Base-by-base conservation (phyloP, 2,888 invertebrate species). In the Augiades crinisus region DNA sequence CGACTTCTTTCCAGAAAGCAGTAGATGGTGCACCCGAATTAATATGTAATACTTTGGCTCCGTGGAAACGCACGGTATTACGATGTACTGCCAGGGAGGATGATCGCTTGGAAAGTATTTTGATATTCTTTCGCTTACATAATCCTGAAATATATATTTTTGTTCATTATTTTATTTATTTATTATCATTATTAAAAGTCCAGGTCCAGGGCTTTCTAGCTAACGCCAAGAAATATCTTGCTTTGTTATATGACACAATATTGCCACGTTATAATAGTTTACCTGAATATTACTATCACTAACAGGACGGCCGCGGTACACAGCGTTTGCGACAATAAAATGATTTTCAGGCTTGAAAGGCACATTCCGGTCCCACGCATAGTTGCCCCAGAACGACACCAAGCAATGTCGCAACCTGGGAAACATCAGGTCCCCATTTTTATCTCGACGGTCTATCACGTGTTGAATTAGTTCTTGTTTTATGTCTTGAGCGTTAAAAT, bases 51-150 rank as follows among this genome's bases (percentile, higher is more conserved):
- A 95, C 60, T 88, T 89, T 27, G 92, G 91, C 45, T 92, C 91
- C 2, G 75, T 60, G 0, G 83, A 75, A 3, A 76, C 65, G 58
- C 85, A 85, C 0, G 94, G 94, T 63, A 96, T 94, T 1, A 95
- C 90, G 30, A 93, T 92, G 47, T 95, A 92, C 70, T 96, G 96
- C 96, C 96, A 96, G 8, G 95, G 95, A 0, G 96, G 93, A 51
- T 92, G 88, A 47, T 93, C 92, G 1, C 86, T 82, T 4, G 95
- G 93, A 49, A 96, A 91, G 70, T 94, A 95, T 81, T 95, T 95
- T 2, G 94, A 93, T 17, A 95, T 92, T 53, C 94, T 91, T 49
- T 95, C 95, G 66, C 95, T 95, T 40, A 95, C 92, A 68, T 93
- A 95, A 22, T 95, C 95, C 94, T 94, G 80, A 45, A 84, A 82